Evolutionary conservation across 2,888 invertebrate species (phyloP).

Genomic region (Ctenicera cuprea): DNA sequence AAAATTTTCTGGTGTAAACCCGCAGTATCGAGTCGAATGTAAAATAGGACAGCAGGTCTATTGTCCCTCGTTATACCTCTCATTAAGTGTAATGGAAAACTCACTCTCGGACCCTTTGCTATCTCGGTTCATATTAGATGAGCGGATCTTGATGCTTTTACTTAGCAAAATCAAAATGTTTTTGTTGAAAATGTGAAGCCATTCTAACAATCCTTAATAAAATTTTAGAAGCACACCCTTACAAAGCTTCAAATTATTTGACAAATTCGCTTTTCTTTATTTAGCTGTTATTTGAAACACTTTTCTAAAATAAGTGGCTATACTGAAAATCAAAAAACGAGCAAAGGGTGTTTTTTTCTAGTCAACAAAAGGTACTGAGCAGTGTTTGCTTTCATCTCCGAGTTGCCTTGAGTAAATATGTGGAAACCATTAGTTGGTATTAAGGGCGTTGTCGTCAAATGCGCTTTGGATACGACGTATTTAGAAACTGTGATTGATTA

Average conservation of each 20-base stretch:
- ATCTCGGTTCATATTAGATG: conserved; percentile 17
- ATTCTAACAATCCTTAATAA: no score
- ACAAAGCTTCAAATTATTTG: no score
- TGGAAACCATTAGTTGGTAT: conserved; percentile 38
- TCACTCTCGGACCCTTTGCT: conserved; percentile 13
- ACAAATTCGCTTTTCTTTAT: no score
- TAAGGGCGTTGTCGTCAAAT: conserved; percentile 32
- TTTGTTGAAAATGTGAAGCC: no score
- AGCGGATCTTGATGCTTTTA: background rate
- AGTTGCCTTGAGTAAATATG: conserved; percentile 28
- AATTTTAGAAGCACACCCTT: no score
- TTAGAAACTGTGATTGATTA: conserved; percentile 30
- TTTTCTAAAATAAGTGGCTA: background rate
- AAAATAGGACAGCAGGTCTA: conserved; percentile 24
- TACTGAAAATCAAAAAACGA: background rate
- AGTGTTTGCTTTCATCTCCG: conserved; percentile 31
- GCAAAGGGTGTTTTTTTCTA: conserved; percentile 9
- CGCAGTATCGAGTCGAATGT: conserved; percentile 16
- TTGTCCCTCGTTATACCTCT: conserved; percentile 20
- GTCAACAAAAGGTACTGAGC: conserved; percentile 22
- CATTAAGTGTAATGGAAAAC: conserved; percentile 27
- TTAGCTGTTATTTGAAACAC: background rate
- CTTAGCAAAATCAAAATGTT: no score
- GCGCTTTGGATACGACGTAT: conserved; percentile 22
- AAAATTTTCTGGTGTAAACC: conserved; percentile 1